A percentile compares a stretch with the other conserved stretches of the same genome.
phyloP scores from a whole-genome alignment of 2,113 vertebrate species.

The Anoplopoma fimbria region DNA sequence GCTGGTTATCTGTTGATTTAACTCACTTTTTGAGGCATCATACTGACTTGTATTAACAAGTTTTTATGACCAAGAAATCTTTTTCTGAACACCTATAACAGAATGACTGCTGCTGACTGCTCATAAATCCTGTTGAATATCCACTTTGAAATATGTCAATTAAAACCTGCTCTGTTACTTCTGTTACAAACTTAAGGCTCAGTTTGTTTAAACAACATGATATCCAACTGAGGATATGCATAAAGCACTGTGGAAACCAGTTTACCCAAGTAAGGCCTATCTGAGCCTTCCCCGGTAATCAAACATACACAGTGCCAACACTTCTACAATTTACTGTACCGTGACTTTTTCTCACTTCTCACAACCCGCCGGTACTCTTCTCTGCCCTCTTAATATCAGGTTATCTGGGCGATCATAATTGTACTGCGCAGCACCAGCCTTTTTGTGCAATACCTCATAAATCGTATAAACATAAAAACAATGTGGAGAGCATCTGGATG shows the following conservation, averaged over 20 bases:
- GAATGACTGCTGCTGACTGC: background rate
- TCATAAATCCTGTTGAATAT: background rate
- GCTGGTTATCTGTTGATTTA: background rate
- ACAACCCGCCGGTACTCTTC: background rate
- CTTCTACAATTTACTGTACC: no score
- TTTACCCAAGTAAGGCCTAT: no score
- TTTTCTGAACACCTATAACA: no score
- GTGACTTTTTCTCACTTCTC: background rate
- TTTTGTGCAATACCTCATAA: no score
- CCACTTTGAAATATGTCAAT: background rate
- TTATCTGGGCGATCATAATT: no score
- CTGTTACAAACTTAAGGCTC: no score
- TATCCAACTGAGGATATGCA: background rate
- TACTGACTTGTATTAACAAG: background rate
- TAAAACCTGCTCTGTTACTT: background rate
- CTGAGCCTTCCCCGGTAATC: no score
- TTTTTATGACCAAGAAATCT: background rate
- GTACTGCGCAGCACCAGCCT: no score
- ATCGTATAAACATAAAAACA: no score
- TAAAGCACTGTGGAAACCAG: background rate
- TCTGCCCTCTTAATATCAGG: no score
- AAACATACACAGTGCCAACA: no score
- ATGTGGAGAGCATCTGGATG: no score
- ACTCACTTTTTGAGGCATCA: background rate
- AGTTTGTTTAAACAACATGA: background rate